phyloP scores from a whole-genome alignment of 2,113 vertebrate genomes.

The Oreocharis arfaki region DNA sequence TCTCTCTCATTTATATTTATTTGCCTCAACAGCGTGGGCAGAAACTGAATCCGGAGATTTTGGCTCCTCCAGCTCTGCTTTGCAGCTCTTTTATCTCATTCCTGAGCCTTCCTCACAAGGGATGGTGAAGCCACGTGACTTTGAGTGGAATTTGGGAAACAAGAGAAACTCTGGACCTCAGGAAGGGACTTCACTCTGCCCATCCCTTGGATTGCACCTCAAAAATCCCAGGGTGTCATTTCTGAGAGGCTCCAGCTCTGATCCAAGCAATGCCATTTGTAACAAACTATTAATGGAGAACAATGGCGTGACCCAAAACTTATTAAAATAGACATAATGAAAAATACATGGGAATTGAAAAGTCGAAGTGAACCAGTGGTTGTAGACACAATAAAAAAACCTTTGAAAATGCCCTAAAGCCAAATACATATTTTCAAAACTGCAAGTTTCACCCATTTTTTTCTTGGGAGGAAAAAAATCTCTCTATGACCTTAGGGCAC shows the following conservation, averaged over 20 bases:
- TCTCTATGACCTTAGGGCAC: slow-evolving; percentile 33
- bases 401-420: slow-evolving; percentile 61
- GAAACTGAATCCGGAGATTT: slow-evolving; percentile 6
- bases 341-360: slow-evolving; percentile 64
- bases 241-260: background rate
- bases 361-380: slow-evolving; percentile 35
- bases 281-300: background rate
- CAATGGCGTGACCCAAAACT: slow-evolving; percentile 24
- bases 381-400: slow-evolving; percentile 65
- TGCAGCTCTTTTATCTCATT: background rate
- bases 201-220: background rate
- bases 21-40: slow-evolving; percentile 9
- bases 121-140: background rate
- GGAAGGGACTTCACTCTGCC: background rate
- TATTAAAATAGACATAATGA: slow-evolving; percentile 64
- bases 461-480: background rate
- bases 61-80: background rate
- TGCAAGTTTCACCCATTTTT: slow-evolving; percentile 33
- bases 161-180: background rate
- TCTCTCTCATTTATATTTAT: background rate
- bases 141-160: background rate
- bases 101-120: background rate
- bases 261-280: background rate
- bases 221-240: background rate
- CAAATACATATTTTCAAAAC: slow-evolving; percentile 67